Evolutionary conservation across 2,797 vertebrate genomes (phyloP).

Genomic region (Pangasius krempfi): DNA sequence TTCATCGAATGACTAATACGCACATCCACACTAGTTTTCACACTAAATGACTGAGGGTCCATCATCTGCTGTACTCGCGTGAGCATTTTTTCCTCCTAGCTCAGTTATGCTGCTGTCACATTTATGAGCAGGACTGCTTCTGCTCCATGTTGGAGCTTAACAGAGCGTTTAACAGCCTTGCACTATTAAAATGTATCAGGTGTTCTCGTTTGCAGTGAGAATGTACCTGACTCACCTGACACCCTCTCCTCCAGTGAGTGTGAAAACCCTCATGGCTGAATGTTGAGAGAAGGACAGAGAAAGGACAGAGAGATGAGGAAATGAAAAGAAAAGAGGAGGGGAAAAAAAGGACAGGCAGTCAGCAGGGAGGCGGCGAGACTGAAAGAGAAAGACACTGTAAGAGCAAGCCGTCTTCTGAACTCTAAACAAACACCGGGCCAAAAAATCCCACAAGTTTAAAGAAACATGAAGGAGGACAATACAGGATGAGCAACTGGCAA

Average conservation of each 20-base stretch:
- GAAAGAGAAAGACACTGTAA: conserved; percentile 35
- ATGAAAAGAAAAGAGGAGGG: not conserved
- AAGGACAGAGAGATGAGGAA: not conserved
- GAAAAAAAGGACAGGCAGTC: not conserved
- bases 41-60: not conserved
- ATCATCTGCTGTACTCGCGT: not conserved
- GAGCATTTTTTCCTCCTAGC: not conserved
- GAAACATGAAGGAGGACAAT: conserved; percentile 67
- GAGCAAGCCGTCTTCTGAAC: conserved; percentile 54
- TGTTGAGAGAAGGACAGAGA: not conserved
- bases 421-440: conserved; percentile 57
- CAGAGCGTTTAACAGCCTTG: not conserved
- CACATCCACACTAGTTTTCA: not conserved
- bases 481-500: conserved; percentile 60
- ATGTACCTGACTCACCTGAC: conserved; percentile 31
- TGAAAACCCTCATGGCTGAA: conserved; percentile 13
- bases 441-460: conserved; percentile 61
- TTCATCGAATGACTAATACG: not conserved
- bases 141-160: conserved; percentile 11
- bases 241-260: conserved; percentile 17
- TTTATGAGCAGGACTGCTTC: conserved; percentile 3
- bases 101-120: not conserved
- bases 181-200: conserved; percentile 32
- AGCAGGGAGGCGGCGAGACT: conserved; percentile 30
- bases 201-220: not conserved